Evolutionary conservation across 2,113 vertebrate genomes (phyloP), one percentile per base, ranked within the genome.

Genomic region (Megaceryle torquata): DNA sequence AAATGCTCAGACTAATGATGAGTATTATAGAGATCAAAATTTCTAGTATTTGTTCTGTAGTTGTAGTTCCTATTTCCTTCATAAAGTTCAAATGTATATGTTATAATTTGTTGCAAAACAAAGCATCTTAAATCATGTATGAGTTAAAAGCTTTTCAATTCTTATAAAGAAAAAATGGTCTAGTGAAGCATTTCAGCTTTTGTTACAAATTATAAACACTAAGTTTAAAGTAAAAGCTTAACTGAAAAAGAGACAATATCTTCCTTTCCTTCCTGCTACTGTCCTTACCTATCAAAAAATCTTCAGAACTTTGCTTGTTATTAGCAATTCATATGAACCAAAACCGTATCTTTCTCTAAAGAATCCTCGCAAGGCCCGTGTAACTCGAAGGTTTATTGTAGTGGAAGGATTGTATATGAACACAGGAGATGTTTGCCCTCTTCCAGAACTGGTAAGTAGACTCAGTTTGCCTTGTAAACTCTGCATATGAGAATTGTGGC

Each of bases 361-460:
- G 99, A 99, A 99, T 98, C 99, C 99, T 95, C 98, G 99, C 21
- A 99, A 99, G 95, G 99, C 99, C 51, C 97, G 99, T 93, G 99
- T 99, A 68, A 99, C 99, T 59, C 97, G 99, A 59, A 98, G 98
- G 50, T 99, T 99, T 96, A 99, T 99, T 25, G 97, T 99, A 9
- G 99, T 98, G 12, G 99, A 99, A 95, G 99, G 99, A 25, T 96
- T 99, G 61, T 99, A 99, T 96, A 98, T 99, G 94, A 99, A 99
- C 93, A 99, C 99, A 11, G 99, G 99, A 81, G 98, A 98, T 25
- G 88, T 99, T 79, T 99, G 99, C 95, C 99, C 99, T 86, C 99
- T 99, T 60, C 99, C 99, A 82, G 98, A 99, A 69, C 79, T 99
- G 99, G 99, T 99, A 97, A 98, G 98, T 96, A 7, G 5, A 81